Percentiles rank a stretch among this genome's conserved stretches.
Evolutionary conservation across 1,140 invertebrate genomes (phyloP).

Genomic region (Melanaphis sacchari): DNA sequence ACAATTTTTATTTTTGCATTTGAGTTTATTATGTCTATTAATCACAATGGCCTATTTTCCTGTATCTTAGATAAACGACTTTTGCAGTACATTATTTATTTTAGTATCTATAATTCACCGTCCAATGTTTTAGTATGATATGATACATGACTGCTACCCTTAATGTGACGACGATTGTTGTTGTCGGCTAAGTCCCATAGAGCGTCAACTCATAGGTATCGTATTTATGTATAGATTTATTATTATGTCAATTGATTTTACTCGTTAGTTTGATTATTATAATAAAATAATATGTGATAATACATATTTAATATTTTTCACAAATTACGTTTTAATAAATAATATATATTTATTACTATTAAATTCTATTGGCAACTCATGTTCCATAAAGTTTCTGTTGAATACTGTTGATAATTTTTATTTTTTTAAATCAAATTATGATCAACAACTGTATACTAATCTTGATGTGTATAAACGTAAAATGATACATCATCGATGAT

Average conservation of each 20-base stretch:
- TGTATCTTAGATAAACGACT: too few relatives aligned
- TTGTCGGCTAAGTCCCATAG: too few relatives aligned
- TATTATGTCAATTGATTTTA: neutral
- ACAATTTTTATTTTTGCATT: too few relatives aligned
- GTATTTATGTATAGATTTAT: neutral
- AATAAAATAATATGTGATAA: neutral
- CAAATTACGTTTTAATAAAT: neutral
- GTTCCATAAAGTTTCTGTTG: neutral
- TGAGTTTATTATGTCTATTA: too few relatives aligned
- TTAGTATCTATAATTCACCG: too few relatives aligned
- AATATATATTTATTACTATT: neutral
- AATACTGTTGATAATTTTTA: neutral
- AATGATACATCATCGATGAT: too few relatives aligned
- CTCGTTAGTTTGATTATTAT: neutral
- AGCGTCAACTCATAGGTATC: neutral
- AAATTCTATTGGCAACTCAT: neutral
- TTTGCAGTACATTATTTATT: too few relatives aligned
- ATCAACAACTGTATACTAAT: too few relatives aligned
- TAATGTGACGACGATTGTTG: neutral
- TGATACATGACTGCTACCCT: neutral
- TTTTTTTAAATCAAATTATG: neutral
- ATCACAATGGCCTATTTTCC: too few relatives aligned
- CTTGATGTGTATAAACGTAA: too few relatives aligned
- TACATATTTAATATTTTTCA: neutral
- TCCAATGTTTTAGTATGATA: too few relatives aligned